phyloP scores from a whole-genome alignment of 35 echinoderm and acorn worm genomes.

The Lytechinus pictus region DNA sequence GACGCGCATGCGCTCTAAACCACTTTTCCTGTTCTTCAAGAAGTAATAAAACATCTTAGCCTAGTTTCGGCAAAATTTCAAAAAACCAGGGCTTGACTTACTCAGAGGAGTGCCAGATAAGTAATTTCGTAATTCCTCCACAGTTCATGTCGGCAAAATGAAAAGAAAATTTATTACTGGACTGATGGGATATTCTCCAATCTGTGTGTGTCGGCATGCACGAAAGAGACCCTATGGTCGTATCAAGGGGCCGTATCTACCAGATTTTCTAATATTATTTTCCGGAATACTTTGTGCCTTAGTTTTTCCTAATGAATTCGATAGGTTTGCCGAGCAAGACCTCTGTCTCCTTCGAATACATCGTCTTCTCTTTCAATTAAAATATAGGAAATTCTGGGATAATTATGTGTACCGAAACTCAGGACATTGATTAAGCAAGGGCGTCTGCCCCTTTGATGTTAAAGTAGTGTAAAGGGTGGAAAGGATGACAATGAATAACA shows the following conservation, averaged over 20 bases:
- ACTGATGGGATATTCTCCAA: conserved; percentile 1
- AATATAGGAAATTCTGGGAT: no score
- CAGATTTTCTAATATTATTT: background rate
- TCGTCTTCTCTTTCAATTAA: no score
- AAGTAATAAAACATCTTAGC: background rate
- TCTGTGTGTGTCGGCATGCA: background rate
- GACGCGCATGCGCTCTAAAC: conserved; percentile 7
- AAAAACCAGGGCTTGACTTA: background rate
- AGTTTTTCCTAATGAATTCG: background rate
- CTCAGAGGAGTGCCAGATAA: conserved; percentile 9
- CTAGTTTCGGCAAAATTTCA: conserved; percentile 2
- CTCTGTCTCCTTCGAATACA: background rate
- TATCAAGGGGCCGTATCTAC: background rate
- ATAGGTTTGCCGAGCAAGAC: background rate
- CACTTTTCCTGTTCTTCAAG: background rate
- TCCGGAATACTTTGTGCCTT: background rate
- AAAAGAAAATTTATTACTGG: conserved; percentile 16
- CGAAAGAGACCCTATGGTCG: background rate
- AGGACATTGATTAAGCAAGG: no score
- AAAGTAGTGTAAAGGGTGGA: no score
- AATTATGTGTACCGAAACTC: no score
- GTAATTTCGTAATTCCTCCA: conserved; percentile 36
- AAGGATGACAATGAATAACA: no score
- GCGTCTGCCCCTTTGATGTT: no score
- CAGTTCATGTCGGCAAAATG: conserved; percentile 22